Evolutionary conservation across 2,797 vertebrate genomes (phyloP).

Genomic region (Rhinatrema bivittatum): DNA sequence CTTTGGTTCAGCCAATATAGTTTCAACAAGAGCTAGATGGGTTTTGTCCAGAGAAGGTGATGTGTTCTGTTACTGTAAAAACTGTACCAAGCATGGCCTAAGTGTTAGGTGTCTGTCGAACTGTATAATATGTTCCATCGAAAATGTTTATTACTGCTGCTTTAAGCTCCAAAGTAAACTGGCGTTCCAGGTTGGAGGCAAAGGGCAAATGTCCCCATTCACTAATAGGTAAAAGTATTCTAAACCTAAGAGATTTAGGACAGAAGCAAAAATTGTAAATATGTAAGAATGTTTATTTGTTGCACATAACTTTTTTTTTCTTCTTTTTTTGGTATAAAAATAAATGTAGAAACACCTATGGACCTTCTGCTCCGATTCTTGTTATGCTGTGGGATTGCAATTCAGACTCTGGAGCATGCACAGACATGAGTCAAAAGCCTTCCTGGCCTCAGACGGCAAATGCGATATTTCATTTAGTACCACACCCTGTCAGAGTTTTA

Average conservation of each 20-base stretch:
- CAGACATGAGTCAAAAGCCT: conserved; percentile 36
- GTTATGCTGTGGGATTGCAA: conserved; percentile 18
- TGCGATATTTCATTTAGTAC: too few species aligned
- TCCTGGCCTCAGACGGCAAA: conserved; percentile 28
- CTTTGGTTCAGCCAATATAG: conserved; percentile 13
- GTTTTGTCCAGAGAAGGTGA: conserved; percentile 30
- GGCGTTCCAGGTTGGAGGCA: too few species aligned
- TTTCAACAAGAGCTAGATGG: conserved; percentile 3
- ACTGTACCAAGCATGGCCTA: conserved; percentile 56
- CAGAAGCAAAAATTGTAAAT: too few species aligned
- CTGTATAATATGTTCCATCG: conserved; percentile 47
- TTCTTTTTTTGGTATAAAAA: too few species aligned
- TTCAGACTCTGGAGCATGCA: conserved; percentile 24
- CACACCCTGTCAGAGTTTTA: too few species aligned
- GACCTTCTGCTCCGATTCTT: conserved; percentile 48
- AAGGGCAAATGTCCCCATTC: conserved; percentile 42
- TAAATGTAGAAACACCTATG: conserved; percentile 68
- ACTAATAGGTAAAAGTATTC: conserved; percentile 34
- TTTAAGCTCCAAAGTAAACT: conserved; percentile 46
- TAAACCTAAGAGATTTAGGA: too few species aligned
- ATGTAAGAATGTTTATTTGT: conserved; percentile 70
- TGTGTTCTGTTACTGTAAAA: conserved; percentile 42
- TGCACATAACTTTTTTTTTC: conserved; percentile 73
- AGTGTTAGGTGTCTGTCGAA: conserved; percentile 49
- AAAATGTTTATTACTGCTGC: conserved; percentile 48